A percentile compares a stretch with the other conserved stretches of the same genome.
Evolutionary conservation across 2,888 invertebrate species (phyloP).

Genomic region (Eupsilia transversa): DNA sequence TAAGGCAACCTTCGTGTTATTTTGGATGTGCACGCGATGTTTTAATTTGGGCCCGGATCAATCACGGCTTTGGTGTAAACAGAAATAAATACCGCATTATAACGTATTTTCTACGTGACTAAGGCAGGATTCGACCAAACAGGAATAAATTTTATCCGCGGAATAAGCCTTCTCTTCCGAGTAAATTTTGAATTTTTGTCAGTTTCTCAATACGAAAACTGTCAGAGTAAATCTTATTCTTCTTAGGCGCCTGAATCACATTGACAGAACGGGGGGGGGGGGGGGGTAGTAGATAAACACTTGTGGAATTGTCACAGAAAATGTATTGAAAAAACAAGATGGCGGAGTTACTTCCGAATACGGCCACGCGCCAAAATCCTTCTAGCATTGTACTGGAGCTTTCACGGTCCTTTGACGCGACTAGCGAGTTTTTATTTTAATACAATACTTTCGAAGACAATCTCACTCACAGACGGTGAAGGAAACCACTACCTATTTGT

Average conservation of each 20-base stretch:
- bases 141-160: no score
- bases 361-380: neutral
- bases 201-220: no score
- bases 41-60: conserved; percentile 56
- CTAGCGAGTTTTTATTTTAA: neutral
- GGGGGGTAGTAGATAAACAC: neutral
- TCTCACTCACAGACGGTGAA: neutral
- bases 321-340: neutral
- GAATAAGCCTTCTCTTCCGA: no score
- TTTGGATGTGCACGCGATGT: conserved; percentile 59
- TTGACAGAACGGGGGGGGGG: no score
- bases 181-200: no score
- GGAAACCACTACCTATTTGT: neutral
- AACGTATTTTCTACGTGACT: neutral
- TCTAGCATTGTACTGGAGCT: neutral
- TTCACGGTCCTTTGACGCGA: neutral
- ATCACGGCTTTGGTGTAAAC: conserved; percentile 27
- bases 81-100: conserved; percentile 6
- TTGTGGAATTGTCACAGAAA: neutral
- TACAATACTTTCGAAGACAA: neutral
- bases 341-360: neutral
- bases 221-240: no score
- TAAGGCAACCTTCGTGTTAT: conserved; percentile 48
- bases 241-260: neutral
- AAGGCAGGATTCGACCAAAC: no score